Evolutionary conservation across 2,888 invertebrate genomes (phyloP), one percentile per base, ranked within the genome.

Genomic region (Cryptus viduatorius): DNA sequence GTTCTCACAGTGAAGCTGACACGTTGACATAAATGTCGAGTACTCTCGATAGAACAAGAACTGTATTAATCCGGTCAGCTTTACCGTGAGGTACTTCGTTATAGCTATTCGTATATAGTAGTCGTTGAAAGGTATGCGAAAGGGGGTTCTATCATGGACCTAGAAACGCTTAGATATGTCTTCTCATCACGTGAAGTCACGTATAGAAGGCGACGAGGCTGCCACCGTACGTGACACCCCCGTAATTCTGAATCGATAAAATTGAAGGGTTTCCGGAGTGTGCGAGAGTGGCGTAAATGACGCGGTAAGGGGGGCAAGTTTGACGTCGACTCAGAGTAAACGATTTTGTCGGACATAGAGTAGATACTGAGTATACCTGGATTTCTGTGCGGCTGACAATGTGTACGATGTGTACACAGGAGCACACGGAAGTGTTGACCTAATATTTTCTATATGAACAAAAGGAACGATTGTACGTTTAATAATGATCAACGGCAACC

Each of bases 101-200:
- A 53, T 50, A 24, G 53, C 12, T 19, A 3, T 10, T n/a, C n/a
- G 29, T 19, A 24, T 29, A 10, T 2, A 7, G 29, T 59, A 50
- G 4, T 48, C 37, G 46, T 31, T 46, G 16, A 5, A 37, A 48
- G 64, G 50, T 64, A 64, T 31, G 48, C 42, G 37, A 42, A 8
- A 8, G 8, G 8, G 37, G 42, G 2, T 24, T 48, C 56, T 37
- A n/a, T 29, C 53, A 24, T 12, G 64, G 19, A 31, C 31, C 64
- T 31, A 16, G 75, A 48, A 75, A 48, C 64, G 50, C 31, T 48
- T 19, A 31, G 61, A 64, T 64, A 31, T 50, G 75, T 64, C 37
- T 75, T 64, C 61, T 29, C 73, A 48, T 75, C 64, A 37, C 37
- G 31, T 5, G 75, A 31, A 61, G 75, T 75, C 75, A 75, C 75